A percentile compares a stretch with the other conserved stretches of the same genome.
Evolutionary conservation across 2,888 invertebrate species (phyloP).

Genomic region (Melinaea menophilus): DNA sequence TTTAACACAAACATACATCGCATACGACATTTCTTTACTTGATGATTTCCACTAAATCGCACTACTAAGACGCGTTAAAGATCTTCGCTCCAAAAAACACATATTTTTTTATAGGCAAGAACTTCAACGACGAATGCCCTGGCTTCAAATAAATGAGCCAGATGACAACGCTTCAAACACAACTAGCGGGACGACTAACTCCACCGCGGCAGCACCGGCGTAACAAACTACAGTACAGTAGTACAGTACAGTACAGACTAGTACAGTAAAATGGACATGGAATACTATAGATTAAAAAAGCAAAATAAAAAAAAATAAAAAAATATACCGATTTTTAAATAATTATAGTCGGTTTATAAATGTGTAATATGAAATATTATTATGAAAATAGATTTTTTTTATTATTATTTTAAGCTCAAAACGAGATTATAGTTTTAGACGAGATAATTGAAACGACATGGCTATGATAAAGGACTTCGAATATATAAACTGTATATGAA

Average conservation of each 20-base stretch:
- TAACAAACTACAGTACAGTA: conserved; percentile 10
- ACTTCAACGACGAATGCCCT: conserved; percentile 88
- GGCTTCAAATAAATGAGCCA: conserved; percentile 84
- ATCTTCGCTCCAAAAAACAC: background rate
- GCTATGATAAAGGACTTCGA: conserved; percentile 18
- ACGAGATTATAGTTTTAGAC: conserved; percentile 19
- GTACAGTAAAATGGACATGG: conserved; percentile 12
- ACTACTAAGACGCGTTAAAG: too few species aligned
- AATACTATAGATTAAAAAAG: conserved; percentile 1
- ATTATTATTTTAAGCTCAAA: conserved; percentile 28
- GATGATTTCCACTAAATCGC: too few species aligned
- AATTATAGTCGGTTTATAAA: background rate
- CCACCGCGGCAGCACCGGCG: conserved; percentile 48
- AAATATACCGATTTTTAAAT: background rate
- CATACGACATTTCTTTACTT: too few species aligned
- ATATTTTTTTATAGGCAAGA: conserved; percentile 79
- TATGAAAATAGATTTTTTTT: conserved; percentile 4
- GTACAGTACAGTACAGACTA: background rate
- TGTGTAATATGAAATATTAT: conserved; percentile 8
- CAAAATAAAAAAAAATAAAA: conserved; percentile 7
- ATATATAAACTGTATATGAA: background rate
- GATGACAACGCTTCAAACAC: conserved; percentile 78
- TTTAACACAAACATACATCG: too few species aligned
- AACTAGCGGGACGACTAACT: conserved; percentile 68
- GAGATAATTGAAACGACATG: conserved; percentile 15